Evolutionary conservation across 1,140 invertebrate genomes (phyloP).

Genomic region (Drosophila nebulosa): DNA sequence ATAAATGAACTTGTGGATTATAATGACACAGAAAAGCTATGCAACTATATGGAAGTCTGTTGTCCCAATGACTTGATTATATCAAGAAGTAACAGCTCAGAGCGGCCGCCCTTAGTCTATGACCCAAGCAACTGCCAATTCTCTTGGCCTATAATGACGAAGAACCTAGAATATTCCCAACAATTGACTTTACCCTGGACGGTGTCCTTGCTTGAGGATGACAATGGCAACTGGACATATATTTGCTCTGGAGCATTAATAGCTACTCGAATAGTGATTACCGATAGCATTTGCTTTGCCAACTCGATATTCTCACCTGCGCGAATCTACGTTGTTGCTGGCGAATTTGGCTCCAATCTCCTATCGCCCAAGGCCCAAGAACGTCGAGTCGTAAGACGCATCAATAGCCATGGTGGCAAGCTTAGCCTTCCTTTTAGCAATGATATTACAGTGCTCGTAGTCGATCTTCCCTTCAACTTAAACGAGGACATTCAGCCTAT

Average conservation of each 20-base stretch:
- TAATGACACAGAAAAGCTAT: neutral
- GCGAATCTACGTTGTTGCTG: neutral
- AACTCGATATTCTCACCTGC: neutral
- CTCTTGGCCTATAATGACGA: neutral
- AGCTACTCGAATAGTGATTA: neutral
- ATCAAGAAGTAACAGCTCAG: no score
- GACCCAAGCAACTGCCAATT: neutral
- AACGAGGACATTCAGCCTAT: neutral
- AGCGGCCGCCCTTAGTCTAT: neutral
- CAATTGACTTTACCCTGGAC: neutral
- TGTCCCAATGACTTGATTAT: neutral
- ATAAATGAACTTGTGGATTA: neutral
- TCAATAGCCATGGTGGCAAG: neutral
- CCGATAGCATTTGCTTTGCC: neutral
- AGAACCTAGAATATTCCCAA: neutral
- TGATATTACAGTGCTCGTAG: neutral
- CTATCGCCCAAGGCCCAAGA: neutral
- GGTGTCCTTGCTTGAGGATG: neutral
- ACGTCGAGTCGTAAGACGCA: neutral
- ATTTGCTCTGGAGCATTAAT: neutral
- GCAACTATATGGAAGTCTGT: neutral
- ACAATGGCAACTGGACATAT: neutral
- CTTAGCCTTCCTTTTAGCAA: neutral
- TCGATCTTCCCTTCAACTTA: neutral
- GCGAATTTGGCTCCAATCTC: conserved; percentile 3